Percentiles rank a stretch among this genome's conserved stretches.
These are phyloP conservation scores for Agrochola lychnidis DNA, from an alignment of 2,888 invertebrate genomes.

Conservation along the genomic window DNA sequence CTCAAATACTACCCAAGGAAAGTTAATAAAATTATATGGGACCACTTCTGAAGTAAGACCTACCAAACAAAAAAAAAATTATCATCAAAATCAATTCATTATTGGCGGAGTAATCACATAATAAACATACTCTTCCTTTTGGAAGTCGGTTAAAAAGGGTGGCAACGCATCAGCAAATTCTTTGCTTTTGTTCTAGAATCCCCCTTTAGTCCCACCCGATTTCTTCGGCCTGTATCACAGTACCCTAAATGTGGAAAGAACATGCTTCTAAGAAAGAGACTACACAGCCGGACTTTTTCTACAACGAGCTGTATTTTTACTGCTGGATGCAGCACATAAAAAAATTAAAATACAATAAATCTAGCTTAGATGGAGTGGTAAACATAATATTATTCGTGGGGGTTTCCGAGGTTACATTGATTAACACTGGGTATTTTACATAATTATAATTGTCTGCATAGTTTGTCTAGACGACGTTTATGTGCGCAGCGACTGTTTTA, in stretches of 20 bases:
- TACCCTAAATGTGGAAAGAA: no score
- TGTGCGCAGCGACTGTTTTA: background rate
- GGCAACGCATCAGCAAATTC: background rate
- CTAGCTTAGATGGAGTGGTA: background rate
- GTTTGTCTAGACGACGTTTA: background rate
- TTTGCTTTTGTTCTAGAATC: background rate
- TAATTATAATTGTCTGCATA: conserved; percentile 13
- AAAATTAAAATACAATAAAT: background rate
- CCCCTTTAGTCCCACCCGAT: background rate
- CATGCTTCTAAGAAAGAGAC: no score
- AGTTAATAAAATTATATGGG: no score
- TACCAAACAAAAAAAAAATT: no score
- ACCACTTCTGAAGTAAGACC: no score
- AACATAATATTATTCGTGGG: background rate
- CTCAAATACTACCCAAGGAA: no score
- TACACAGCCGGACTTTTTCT: no score
- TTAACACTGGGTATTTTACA: conserved; percentile 8
- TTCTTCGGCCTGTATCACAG: no score
- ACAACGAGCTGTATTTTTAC: background rate
- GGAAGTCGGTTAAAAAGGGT: no score
- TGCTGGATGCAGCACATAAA: background rate
- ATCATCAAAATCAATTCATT: no score
- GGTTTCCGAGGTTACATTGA: conserved; percentile 23
- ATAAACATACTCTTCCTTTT: no score
- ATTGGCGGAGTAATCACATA: no score